phyloP scores from a whole-genome alignment of 1,140 invertebrate genomes.

The Diorhabda carinulata region DNA sequence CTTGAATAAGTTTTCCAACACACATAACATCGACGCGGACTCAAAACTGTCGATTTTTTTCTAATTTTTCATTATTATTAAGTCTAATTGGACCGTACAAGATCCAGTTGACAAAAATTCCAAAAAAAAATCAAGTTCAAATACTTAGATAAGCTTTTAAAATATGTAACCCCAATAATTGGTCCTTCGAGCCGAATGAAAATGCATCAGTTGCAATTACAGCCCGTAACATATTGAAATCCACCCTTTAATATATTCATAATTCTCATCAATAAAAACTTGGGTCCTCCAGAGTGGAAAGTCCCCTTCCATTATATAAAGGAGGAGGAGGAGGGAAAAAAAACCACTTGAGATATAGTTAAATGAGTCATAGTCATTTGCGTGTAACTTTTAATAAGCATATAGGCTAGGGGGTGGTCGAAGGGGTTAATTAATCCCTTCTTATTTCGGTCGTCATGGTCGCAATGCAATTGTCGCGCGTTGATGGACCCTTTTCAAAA shows the following conservation, averaged over 20 bases:
- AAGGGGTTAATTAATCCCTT: conserved; percentile 44
- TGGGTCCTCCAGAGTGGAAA: not conserved
- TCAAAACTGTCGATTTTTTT: too few relatives aligned
- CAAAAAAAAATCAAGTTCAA: too few relatives aligned
- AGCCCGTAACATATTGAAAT: not conserved
- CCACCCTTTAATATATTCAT: conserved; percentile 9
- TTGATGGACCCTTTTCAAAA: conserved; percentile 15
- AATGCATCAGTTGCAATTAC: not conserved
- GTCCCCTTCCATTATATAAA: conserved; percentile 9
- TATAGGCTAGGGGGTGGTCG: conserved; percentile 28
- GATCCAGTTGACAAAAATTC: too few relatives aligned
- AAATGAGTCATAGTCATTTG: conserved; percentile 43
- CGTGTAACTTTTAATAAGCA: conserved; percentile 44
- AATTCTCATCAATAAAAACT: conserved; percentile 10
- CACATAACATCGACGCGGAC: too few relatives aligned
- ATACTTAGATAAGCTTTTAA: too few relatives aligned
- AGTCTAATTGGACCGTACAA: too few relatives aligned
- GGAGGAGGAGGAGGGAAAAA: conserved; percentile 5
- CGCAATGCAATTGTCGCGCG: conserved; percentile 40
- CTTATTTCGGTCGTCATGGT: conserved; percentile 39
- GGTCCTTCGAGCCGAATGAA: not conserved
- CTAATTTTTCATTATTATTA: too few relatives aligned
- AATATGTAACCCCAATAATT: not conserved
- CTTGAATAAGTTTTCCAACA: too few relatives aligned
- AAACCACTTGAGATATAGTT: conserved; percentile 37